Percentiles rank a stretch among this genome's conserved stretches.
phyloP scores from a whole-genome alignment of 2,888 invertebrate genomes.

The Athalia circularis region DNA sequence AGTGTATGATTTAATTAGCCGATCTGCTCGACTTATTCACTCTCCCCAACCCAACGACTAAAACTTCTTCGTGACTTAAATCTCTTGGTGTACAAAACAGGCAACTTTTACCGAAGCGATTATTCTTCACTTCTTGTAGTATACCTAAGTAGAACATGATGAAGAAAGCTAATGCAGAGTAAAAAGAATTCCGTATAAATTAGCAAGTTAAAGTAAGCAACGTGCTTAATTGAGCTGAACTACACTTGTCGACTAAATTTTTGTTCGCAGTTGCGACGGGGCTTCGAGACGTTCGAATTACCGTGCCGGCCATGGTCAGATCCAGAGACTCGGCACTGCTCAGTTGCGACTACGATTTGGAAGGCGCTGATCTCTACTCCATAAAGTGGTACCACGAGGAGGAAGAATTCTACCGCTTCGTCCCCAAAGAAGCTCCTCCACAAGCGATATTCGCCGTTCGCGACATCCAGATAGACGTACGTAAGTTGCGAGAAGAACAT shows the following conservation, averaged over 20 bases:
- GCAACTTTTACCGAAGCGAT: not conserved
- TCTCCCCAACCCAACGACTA: not conserved
- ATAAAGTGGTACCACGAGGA: slow-evolving; percentile 86
- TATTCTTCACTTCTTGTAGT: too few species aligned
- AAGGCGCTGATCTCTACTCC: slow-evolving; percentile 78
- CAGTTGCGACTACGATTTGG: slow-evolving; percentile 68
- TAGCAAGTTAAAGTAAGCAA: too few species aligned
- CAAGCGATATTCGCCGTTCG: slow-evolving; percentile 82
- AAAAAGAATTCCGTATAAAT: too few species aligned
- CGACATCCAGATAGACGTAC: slow-evolving; percentile 84
- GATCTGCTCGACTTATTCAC: slow-evolving; percentile 11
- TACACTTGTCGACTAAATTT: slow-evolving; percentile 9
- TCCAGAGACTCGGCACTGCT: slow-evolving; percentile 69
- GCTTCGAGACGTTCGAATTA: slow-evolving; percentile 67
- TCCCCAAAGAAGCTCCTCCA: slow-evolving; percentile 83
- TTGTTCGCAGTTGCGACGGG: slow-evolving; percentile 66
- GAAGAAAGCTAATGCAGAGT: too few species aligned
- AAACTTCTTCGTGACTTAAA: slow-evolving; percentile 14
- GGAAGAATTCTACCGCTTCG: slow-evolving; percentile 85
- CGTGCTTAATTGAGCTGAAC: too few species aligned
- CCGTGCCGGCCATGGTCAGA: slow-evolving; percentile 67
- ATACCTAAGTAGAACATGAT: too few species aligned
- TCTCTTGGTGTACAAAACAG: not conserved
- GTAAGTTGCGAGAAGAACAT: slow-evolving; percentile 65
- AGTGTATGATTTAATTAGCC: slow-evolving; percentile 25